These are phyloP conservation scores for Picus viridis DNA, from an alignment of 2,797 vertebrate genomes.

Conservation along the genomic window DNA sequence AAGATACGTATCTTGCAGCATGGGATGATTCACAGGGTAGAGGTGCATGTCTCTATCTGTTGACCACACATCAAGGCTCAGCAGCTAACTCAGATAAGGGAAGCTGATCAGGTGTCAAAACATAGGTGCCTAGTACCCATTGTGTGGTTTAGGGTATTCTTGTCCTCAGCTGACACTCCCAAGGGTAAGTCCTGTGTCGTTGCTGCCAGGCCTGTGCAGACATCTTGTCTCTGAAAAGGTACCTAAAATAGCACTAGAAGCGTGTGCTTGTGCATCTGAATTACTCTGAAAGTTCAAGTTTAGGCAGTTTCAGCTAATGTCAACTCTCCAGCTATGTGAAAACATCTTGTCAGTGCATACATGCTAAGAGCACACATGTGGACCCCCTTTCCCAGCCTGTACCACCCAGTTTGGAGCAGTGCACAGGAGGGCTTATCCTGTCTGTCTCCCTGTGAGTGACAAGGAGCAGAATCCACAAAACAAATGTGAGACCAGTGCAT, in stretches of 20 bases:
- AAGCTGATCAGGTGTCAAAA: neutral
- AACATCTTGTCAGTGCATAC: neutral
- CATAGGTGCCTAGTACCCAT: neutral
- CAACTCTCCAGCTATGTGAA: neutral
- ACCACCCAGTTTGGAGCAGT: neutral
- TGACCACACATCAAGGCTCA: neutral
- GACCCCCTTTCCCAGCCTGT: neutral
- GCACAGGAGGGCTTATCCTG: neutral
- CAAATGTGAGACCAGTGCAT: neutral
- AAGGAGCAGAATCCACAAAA: neutral
- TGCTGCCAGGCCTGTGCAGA: neutral
- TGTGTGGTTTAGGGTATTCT: neutral
- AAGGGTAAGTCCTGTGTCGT: neutral
- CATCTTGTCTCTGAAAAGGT: neutral
- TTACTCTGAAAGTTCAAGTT: neutral
- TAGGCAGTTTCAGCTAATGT: neutral
- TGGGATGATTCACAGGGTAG: neutral
- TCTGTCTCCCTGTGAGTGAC: neutral
- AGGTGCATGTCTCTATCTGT: neutral
- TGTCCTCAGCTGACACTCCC: neutral
- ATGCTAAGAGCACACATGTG: neutral
- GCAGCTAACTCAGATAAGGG: neutral
- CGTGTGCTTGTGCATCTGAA: neutral
- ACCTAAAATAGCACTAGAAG: neutral
- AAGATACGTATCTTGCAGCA: accelerated